Evolutionary conservation across 2,797 vertebrate species (phyloP).

Genomic region (Gambelia wislizenii): DNA sequence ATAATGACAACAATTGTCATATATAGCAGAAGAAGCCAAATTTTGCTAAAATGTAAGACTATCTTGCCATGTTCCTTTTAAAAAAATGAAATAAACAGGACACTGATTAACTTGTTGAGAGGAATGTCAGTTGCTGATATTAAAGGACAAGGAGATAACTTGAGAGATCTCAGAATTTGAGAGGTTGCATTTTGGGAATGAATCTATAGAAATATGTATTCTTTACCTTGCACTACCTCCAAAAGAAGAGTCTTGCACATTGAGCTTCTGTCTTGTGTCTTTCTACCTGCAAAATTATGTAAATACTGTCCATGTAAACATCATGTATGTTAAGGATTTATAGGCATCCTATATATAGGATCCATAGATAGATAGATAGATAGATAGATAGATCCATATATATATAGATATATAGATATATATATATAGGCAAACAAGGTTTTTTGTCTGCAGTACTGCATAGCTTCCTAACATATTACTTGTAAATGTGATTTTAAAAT

Average conservation of each 20-base stretch:
- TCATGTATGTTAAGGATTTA: slow-evolving; percentile 8
- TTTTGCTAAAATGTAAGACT: slow-evolving; percentile 44
- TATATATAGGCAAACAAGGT: background rate
- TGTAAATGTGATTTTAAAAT: slow-evolving; percentile 54
- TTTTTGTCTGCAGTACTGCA: background rate
- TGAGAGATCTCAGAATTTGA: slow-evolving; percentile 56
- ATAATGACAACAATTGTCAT: slow-evolving; percentile 15
- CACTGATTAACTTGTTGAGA: slow-evolving; percentile 63
- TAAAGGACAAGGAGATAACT: slow-evolving; percentile 48
- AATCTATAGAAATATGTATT: background rate
- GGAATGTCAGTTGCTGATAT: slow-evolving; percentile 63
- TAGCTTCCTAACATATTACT: slow-evolving; percentile 33
- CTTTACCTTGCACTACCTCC: background rate
- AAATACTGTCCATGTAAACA: slow-evolving; percentile 58
- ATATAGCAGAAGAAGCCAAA: slow-evolving; percentile 44
- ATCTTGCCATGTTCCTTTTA: slow-evolving; percentile 13
- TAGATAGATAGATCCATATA: no score
- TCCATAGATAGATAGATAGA: no score
- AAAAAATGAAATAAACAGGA: slow-evolving; percentile 37
- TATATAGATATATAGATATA: no score
- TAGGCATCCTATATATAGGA: no score
- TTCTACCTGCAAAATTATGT: slow-evolving; percentile 37
- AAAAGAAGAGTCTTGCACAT: slow-evolving; percentile 46
- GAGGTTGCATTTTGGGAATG: slow-evolving; percentile 42
- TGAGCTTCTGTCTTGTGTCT: slow-evolving; percentile 6